Conservation (phyloP, 2,888 invertebrate genomes). For the Lycocerus yunnanus region DNA sequence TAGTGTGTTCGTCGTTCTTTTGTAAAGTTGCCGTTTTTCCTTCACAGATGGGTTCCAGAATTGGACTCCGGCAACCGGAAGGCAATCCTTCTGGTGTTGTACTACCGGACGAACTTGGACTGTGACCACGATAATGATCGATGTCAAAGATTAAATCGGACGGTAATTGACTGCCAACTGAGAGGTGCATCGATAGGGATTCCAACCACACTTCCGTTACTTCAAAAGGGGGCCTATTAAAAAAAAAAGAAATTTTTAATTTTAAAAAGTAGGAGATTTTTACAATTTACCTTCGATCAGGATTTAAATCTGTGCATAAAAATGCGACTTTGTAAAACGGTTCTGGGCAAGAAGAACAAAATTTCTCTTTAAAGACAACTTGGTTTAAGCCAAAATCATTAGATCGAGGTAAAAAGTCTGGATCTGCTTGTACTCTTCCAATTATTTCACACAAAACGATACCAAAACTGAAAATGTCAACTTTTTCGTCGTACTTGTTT, state of each 20-base stretch:
- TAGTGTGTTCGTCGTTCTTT: constrained; percentile 17
- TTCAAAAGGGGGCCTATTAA: constrained; percentile 82
- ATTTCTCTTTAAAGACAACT: constrained; percentile 81
- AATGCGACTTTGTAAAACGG: constrained; percentile 88
- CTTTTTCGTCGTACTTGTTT: constrained; percentile 93
- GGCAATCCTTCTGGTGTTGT: constrained; percentile 63
- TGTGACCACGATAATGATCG: constrained; percentile 67
- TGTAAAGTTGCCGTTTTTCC: constrained; percentile 47
- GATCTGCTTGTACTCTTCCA: constrained; percentile 93
- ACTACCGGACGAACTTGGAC: constrained; percentile 64
- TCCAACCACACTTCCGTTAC: constrained; percentile 89
- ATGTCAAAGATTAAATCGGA: constrained; percentile 76
- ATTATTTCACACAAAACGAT: constrained; percentile 96
- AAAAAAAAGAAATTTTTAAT: not conserved
- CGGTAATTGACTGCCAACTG: constrained; percentile 66
- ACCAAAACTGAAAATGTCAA: constrained; percentile 95
- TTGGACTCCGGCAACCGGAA: constrained; percentile 55
- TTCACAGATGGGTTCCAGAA: constrained; percentile 61
- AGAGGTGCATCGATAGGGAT: constrained; percentile 73
- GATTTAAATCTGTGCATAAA: constrained; percentile 87
- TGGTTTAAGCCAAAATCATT: constrained; percentile 92
- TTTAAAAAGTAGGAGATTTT: too few relatives aligned
- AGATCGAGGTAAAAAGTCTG: constrained; percentile 89
- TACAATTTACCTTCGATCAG: constrained; percentile 77
- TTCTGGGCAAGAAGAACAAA: constrained; percentile 83